phyloP scores from a whole-genome alignment of 2,113 vertebrate species.

The Apodemus speciosus region DNA sequence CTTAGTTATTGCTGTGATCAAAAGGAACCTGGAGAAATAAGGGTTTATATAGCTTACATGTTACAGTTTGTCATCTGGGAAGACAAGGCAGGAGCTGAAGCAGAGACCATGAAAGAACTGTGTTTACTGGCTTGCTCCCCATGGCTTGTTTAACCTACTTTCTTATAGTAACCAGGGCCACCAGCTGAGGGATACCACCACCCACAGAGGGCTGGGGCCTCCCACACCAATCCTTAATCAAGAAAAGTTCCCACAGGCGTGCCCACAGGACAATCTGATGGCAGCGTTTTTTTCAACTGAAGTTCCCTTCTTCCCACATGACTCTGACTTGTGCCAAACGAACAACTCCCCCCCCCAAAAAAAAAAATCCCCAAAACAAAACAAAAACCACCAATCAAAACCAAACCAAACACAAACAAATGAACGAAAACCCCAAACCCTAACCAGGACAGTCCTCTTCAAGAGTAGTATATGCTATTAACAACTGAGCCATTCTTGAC shows the following conservation, averaged over 20 bases:
- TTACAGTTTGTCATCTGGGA: background rate
- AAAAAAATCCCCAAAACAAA: background rate
- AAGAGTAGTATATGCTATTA: background rate
- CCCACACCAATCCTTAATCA: background rate
- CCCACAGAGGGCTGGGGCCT: background rate
- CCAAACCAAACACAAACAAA: background rate
- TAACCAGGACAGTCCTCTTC: background rate
- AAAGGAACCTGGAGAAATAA: background rate
- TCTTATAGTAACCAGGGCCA: background rate
- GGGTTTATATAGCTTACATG: background rate
- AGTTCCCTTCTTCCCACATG: background rate
- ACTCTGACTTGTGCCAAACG: background rate
- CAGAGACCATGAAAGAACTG: background rate
- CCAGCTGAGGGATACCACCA: background rate
- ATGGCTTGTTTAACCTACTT: background rate
- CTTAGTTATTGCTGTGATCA: background rate
- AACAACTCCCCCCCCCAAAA: no score
- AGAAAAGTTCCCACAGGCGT: background rate
- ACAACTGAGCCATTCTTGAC: background rate
- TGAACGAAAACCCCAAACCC: no score
- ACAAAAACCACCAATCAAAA: no score
- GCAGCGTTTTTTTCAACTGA: background rate
- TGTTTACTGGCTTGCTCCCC: background rate
- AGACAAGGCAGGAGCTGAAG: background rate
- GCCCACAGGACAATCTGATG: background rate